Percentiles rank a stretch among this genome's conserved stretches.
phyloP scores from a whole-genome alignment of 2,113 vertebrate genomes.

The Ctenomys sociabilis region DNA sequence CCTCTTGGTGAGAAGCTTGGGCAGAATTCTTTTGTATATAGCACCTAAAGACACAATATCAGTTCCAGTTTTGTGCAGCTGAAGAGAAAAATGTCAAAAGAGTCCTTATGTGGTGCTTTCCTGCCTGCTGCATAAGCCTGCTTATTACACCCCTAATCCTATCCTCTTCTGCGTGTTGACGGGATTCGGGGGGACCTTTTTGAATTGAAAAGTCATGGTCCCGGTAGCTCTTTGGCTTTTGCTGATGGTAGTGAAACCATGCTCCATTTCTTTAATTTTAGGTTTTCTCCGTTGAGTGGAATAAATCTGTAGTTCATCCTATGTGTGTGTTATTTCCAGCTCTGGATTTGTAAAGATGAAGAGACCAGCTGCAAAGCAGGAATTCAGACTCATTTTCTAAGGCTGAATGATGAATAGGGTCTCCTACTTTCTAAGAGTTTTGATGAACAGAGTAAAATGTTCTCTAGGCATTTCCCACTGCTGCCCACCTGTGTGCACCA shows the following conservation, averaged over 20 bases:
- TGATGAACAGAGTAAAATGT: neutral
- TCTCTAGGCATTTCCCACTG: neutral
- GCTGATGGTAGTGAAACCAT: slow-evolving; percentile 4
- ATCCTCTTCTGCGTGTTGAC: slow-evolving; percentile 44
- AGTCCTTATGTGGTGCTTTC: neutral
- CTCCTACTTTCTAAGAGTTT: neutral
- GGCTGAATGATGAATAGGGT: neutral
- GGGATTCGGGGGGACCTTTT: neutral
- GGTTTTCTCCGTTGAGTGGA: neutral
- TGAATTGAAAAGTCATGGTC: neutral
- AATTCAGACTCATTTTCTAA: neutral
- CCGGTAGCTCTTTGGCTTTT: slow-evolving; percentile 26
- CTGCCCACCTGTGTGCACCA: neutral
- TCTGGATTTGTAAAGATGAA: neutral
- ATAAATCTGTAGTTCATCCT: neutral
- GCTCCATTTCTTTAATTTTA: neutral
- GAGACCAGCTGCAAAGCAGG: neutral
- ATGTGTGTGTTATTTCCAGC: slow-evolving; percentile 28
- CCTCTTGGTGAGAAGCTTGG: slow-evolving; percentile 52
- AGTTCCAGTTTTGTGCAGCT: slow-evolving; percentile 34
- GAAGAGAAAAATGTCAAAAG: slow-evolving; percentile 55
- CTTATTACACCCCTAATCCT: neutral
- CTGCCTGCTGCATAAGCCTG: neutral
- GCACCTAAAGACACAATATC: slow-evolving; percentile 62
- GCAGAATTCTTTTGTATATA: slow-evolving; percentile 42